These are phyloP conservation scores for Cichladusa arquata DNA, from an alignment of 2,113 vertebrate genomes.

Conservation along the genomic window DNA sequence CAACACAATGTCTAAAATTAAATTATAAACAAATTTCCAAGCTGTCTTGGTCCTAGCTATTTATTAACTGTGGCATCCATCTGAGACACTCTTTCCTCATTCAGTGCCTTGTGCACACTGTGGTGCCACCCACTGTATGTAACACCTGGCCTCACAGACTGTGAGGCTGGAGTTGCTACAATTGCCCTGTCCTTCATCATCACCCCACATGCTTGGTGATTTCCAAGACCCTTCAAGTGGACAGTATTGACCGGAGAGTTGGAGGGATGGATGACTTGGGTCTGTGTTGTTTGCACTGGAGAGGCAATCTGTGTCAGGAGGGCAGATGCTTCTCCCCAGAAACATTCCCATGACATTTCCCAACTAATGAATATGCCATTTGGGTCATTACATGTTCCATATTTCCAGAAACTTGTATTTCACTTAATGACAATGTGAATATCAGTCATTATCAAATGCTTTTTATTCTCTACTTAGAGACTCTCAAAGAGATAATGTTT, in stretches of 20 bases:
- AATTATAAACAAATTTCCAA: not conserved
- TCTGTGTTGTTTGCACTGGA: not conserved
- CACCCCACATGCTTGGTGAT: not conserved
- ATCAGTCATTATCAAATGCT: not conserved
- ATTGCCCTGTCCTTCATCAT: not conserved
- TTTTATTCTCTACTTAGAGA: not conserved
- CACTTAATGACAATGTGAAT: not conserved
- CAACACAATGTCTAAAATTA: not conserved
- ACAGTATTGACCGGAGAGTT: not conserved
- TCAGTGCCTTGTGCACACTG: not conserved
- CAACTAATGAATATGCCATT: not conserved
- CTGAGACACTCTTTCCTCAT: not conserved
- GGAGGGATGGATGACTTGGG: not conserved
- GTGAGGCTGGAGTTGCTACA: not conserved
- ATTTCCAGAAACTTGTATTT: not conserved
- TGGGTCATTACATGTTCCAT: not conserved
- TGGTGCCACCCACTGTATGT: not conserved
- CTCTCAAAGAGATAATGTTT: not conserved
- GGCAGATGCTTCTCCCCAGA: not conserved
- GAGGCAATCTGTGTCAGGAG: not conserved
- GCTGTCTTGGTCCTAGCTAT: not conserved
- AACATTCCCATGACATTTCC: not conserved
- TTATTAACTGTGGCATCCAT: not conserved
- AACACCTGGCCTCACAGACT: not conserved
- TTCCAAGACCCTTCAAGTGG: not conserved